These are phyloP conservation scores for Elysia crispata DNA, from an alignment of 2,888 invertebrate genomes.

Conservation along the genomic window DNA sequence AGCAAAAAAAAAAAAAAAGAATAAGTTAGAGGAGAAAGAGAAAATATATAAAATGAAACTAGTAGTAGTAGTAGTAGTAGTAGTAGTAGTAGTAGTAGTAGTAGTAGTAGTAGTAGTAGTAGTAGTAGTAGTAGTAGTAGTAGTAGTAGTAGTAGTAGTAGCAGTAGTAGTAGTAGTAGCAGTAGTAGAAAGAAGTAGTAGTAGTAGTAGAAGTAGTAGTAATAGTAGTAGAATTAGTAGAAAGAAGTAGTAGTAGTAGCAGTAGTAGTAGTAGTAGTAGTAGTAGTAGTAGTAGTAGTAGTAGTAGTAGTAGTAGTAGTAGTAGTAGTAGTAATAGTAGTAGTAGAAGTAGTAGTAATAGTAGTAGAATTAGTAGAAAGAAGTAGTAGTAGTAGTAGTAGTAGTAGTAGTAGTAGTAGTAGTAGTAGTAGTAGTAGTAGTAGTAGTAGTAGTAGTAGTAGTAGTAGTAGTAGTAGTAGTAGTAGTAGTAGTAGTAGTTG, in stretches of 20 bases:
- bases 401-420: slow-evolving; percentile 9
- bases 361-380: too few species aligned
- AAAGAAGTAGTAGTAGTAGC: too few species aligned
- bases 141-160: slow-evolving; percentile 4
- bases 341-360: neutral
- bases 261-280: slow-evolving; percentile 3
- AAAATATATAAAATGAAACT: neutral
- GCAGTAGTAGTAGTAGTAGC: slow-evolving; percentile 1
- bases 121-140: neutral
- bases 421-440: slow-evolving; percentile 4
- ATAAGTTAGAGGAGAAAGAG: neutral
- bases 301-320: neutral
- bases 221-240: too few species aligned
- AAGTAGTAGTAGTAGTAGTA: slow-evolving; percentile 4
- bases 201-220: too few species aligned
- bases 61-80: too few species aligned
- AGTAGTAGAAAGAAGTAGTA: too few species aligned
- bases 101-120: slow-evolving; percentile 1
- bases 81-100: neutral
- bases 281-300: slow-evolving; percentile 9
- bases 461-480: slow-evolving; percentile 9
- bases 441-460: slow-evolving; percentile 4
- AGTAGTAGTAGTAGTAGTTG: slow-evolving; percentile 4
- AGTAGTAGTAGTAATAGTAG: neutral
- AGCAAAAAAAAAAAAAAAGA: neutral